Evolutionary conservation across 2,113 vertebrate species (phyloP).

Genomic region (Sinocyclocheilus anshuiensis): DNA sequence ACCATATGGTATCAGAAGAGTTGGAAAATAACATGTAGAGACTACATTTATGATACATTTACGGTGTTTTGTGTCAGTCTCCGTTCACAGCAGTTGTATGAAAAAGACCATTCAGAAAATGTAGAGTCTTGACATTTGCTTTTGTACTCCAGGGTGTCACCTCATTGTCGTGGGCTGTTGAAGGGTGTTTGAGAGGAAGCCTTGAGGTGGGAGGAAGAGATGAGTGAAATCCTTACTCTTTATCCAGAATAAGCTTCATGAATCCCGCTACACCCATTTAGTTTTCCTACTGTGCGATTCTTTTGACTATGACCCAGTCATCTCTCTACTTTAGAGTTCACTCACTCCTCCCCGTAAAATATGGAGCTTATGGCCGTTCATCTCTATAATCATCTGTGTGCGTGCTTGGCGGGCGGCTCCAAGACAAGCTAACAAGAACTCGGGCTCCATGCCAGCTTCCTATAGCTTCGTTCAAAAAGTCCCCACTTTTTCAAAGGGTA

Average conservation of each 20-base stretch:
- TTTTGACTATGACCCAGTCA: conserved; percentile 59
- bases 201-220: conserved; percentile 64
- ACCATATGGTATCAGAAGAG: not conserved
- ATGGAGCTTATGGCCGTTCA: conserved; percentile 74
- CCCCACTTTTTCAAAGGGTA: conserved; percentile 42
- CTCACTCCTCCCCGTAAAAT: conserved; percentile 67
- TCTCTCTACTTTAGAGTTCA: conserved; percentile 70
- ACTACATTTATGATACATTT: not conserved
- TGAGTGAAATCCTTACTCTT: conserved; percentile 67
- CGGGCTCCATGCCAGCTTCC: conserved; percentile 63
- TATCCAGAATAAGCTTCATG: conserved; percentile 74
- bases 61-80: not conserved
- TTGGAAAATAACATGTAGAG: not conserved
- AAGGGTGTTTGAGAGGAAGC: conserved; percentile 61
- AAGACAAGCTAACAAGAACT: conserved; percentile 61
- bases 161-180: conserved; percentile 54
- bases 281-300: conserved; percentile 64
- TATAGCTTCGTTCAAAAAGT: conserved; percentile 55
- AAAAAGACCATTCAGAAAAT: conserved; percentile 48
- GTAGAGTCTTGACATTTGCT: conserved; percentile 49
- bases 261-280: conserved; percentile 77
- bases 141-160: conserved; percentile 56
- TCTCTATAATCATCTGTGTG: conserved; percentile 76
- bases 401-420: conserved; percentile 55
- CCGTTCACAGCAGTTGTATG: not conserved